These are phyloP conservation scores for Peromyscus californicus DNA, from an alignment of 2,113 vertebrate genomes.

Conservation along the genomic window DNA sequence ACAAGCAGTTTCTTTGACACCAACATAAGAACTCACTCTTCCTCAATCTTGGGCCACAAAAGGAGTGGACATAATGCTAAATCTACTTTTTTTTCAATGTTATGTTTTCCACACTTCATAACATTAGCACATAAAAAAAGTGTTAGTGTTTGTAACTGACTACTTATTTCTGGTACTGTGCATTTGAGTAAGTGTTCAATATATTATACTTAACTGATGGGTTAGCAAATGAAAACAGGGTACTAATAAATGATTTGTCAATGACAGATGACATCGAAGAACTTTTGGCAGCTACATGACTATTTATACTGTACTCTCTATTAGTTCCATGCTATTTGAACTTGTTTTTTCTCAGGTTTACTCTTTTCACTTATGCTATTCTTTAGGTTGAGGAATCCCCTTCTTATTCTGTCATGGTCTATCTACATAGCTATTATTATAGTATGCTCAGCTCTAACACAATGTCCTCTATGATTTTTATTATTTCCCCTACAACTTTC, in stretches of 20 bases:
- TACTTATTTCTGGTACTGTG: neutral
- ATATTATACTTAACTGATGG: neutral
- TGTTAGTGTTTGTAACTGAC: neutral
- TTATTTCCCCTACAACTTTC: neutral
- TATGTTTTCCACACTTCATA: neutral
- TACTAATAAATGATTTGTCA: neutral
- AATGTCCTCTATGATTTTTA: neutral
- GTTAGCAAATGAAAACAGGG: neutral
- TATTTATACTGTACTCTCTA: neutral
- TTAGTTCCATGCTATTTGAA: neutral
- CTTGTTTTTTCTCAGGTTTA: neutral
- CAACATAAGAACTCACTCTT: neutral
- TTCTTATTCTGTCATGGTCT: neutral
- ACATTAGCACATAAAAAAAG: neutral
- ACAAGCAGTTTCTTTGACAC: rapidly evolving
- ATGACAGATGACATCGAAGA: neutral
- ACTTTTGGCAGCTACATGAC: neutral
- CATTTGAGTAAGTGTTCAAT: neutral
- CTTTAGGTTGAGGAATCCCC: neutral
- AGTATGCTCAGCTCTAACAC: neutral
- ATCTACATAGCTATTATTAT: neutral
- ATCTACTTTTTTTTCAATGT: neutral
- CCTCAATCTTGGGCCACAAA: neutral
- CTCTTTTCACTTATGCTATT: neutral
- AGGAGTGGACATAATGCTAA: neutral